These are phyloP conservation scores for Charanyca ferruginea DNA, from an alignment of 2,888 invertebrate species.

Conservation along the genomic window DNA sequence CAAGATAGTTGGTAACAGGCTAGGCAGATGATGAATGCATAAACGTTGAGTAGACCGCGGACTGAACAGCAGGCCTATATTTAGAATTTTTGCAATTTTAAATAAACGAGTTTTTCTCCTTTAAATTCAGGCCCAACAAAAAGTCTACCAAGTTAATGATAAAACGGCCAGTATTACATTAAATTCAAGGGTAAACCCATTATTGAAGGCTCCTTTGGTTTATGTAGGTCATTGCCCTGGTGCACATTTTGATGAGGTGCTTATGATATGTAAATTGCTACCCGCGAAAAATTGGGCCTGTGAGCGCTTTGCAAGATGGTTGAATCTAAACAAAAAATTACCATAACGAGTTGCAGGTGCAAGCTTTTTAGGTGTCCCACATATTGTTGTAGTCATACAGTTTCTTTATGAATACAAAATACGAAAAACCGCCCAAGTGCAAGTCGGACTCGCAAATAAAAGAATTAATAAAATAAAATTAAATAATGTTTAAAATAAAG, in stretches of 20 bases:
- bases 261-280: constrained; percentile 32
- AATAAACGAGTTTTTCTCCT: constrained; percentile 27
- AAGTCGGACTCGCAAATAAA: too few relatives aligned
- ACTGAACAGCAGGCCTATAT: background rate
- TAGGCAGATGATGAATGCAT: too few relatives aligned
- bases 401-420: too few relatives aligned
- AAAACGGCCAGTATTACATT: constrained; percentile 20
- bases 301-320: background rate
- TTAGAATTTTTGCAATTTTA: constrained; percentile 12
- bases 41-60: background rate
- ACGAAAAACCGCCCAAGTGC: too few relatives aligned
- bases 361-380: background rate
- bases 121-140: constrained; percentile 22
- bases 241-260: constrained; percentile 32
- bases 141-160: constrained; percentile 21
- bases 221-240: constrained; percentile 8
- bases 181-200: constrained; percentile 39
- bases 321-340: background rate
- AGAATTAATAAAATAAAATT: too few relatives aligned
- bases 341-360: background rate
- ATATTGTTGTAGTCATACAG: too few relatives aligned
- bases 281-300: constrained; percentile 14
- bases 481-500: too few relatives aligned
- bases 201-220: constrained; percentile 1
- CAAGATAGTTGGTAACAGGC: too few relatives aligned